These are phyloP conservation scores for Whitmania pigra DNA, from an alignment of 1,140 invertebrate genomes.

Conservation along the genomic window DNA sequence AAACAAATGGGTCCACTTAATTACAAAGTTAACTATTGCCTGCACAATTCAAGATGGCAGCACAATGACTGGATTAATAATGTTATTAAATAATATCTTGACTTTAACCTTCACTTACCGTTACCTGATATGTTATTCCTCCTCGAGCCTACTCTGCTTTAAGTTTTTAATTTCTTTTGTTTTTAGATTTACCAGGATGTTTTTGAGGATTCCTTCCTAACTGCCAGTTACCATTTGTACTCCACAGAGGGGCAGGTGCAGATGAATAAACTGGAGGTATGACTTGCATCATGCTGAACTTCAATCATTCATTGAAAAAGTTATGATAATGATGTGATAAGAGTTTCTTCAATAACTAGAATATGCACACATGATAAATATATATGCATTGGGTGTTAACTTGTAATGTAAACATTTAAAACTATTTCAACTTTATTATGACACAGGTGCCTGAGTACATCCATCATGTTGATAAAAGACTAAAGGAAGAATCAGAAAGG, in stretches of 20 bases:
- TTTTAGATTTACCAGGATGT: constrained; percentile 78
- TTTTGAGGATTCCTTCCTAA: constrained; percentile 75
- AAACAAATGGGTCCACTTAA: neutral
- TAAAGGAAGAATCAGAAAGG: constrained; percentile 89
- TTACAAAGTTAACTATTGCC: neutral
- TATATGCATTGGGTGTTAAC: neutral
- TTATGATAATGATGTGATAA: too few species aligned
- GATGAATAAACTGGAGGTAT: constrained; percentile 73
- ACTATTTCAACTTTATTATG: neutral
- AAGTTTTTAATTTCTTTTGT: too few species aligned
- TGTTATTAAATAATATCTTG: too few species aligned
- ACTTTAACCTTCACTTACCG: too few species aligned
- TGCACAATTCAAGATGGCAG: too few species aligned
- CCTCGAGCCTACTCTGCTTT: too few species aligned
- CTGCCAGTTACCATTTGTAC: constrained; percentile 82
- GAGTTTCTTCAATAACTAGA: too few species aligned
- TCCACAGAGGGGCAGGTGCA: constrained; percentile 77
- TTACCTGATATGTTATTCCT: too few species aligned
- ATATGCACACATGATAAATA: too few species aligned
- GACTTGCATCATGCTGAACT: constrained; percentile 18
- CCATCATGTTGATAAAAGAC: constrained; percentile 78
- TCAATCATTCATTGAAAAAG: too few species aligned
- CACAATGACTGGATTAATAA: too few species aligned
- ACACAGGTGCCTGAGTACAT: constrained; percentile 77
- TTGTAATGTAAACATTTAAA: neutral